Evolutionary conservation across 2,888 invertebrate species (phyloP).

Genomic region (Enchytraeus crypticus): DNA sequence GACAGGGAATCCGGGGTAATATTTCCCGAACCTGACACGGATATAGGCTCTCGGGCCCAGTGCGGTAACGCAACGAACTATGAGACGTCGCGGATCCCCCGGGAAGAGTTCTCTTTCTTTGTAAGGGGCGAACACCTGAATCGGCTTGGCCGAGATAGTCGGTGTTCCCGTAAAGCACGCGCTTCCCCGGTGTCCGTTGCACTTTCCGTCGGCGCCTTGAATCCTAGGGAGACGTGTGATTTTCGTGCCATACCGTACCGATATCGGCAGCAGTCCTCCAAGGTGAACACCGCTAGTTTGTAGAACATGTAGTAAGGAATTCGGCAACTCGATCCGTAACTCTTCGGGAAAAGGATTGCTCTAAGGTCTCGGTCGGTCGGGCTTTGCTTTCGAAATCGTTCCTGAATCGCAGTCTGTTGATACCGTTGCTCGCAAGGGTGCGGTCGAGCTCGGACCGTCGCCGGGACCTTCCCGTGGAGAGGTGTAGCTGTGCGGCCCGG

Average conservation of each 20-base stretch:
- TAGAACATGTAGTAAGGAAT: conserved; percentile 59
- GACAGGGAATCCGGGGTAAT: conserved; percentile 47
- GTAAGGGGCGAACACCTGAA: conserved; percentile 41
- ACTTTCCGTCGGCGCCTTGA: conserved; percentile 40
- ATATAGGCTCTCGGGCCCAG: conserved; percentile 34
- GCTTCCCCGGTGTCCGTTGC: conserved; percentile 44
- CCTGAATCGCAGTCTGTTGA: too few species aligned
- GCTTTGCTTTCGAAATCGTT: too few species aligned
- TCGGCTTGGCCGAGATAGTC: conserved; percentile 44
- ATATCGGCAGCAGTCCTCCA: conserved; percentile 69
- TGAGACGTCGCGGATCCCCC: conserved; percentile 16
- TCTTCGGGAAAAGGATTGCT: conserved; percentile 65
- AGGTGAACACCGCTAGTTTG: conserved; percentile 63
- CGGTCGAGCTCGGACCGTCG: too few species aligned
- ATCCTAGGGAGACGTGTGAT: conserved; percentile 29
- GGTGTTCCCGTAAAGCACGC: conserved; percentile 48
- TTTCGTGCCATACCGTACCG: too few species aligned
- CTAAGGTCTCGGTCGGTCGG: conserved; percentile 57
- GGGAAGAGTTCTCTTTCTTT: conserved; percentile 21
- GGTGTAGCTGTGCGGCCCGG: too few species aligned
- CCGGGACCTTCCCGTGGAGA: too few species aligned
- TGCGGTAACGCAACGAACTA: conserved; percentile 17
- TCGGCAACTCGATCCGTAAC: conserved; percentile 58
- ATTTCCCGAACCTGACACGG: conserved; percentile 55
- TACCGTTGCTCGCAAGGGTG: too few species aligned